These are phyloP conservation scores for Chromobotia macracanthus DNA, from an alignment of 2,797 vertebrate species.

Conservation along the genomic window DNA sequence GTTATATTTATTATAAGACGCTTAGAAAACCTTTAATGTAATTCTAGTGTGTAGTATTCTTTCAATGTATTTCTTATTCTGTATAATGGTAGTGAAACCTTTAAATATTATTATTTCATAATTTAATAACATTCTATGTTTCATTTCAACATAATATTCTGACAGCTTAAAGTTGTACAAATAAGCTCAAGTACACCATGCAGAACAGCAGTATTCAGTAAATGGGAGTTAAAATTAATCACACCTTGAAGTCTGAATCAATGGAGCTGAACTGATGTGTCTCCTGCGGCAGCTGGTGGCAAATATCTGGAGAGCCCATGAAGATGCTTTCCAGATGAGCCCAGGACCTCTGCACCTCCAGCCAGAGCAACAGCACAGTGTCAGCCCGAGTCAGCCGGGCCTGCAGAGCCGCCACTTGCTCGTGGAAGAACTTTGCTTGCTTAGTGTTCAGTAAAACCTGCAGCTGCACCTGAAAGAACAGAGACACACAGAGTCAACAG, in stretches of 20 bases:
- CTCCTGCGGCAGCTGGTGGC: neutral
- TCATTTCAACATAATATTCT: no score
- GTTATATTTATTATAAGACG: no score
- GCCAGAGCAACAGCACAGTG: conserved; percentile 79
- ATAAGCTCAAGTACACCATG: neutral
- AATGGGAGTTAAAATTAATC: neutral
- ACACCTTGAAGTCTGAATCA: neutral
- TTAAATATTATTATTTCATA: no score
- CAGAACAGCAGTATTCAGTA: neutral
- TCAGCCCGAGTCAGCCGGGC: conserved; percentile 65
- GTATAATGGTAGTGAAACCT: no score
- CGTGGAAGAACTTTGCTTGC: conserved; percentile 80
- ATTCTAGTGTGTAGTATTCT: no score
- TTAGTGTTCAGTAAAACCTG: conserved; percentile 82
- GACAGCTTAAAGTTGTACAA: no score
- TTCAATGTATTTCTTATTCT: no score
- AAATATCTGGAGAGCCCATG: conserved; percentile 69
- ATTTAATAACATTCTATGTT: no score
- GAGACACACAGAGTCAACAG: conserved; percentile 14
- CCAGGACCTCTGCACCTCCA: conserved; percentile 84
- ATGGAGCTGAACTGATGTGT: neutral
- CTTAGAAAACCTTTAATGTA: no score
- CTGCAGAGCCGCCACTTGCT: conserved; percentile 82
- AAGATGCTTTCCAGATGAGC: conserved; percentile 86
- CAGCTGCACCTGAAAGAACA: conserved; percentile 74